A percentile compares a stretch with the other conserved stretches of the same genome.
These are phyloP conservation scores for Otocyon megalotis DNA, from an alignment of 2,113 vertebrate species.

Conservation along the genomic window DNA sequence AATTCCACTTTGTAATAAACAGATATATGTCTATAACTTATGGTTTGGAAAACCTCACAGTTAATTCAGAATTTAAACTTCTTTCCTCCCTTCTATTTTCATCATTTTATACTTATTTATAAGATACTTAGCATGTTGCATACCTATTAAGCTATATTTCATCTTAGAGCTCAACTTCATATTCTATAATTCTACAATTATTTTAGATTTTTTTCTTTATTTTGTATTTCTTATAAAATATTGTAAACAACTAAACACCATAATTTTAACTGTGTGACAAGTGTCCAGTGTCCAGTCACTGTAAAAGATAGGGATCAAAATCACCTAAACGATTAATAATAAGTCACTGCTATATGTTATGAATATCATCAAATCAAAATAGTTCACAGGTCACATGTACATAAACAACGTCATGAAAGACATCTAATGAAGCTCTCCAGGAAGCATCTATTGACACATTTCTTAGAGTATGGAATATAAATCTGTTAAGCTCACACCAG, in stretches of 20 bases:
- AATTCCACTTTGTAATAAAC: neutral
- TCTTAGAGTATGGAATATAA: neutral
- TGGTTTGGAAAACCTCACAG: neutral
- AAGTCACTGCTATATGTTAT: neutral
- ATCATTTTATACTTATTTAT: neutral
- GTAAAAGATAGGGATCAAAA: neutral
- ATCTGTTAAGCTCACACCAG: neutral
- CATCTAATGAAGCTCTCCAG: neutral
- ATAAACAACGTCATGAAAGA: neutral
- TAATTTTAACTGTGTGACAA: neutral
- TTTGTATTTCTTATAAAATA: neutral
- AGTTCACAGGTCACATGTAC: neutral
- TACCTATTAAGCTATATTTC: neutral
- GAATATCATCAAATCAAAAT: neutral
- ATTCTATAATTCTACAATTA: neutral
- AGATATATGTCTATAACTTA: neutral
- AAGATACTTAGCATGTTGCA: neutral
- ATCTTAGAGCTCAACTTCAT: neutral
- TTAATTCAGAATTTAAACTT: neutral
- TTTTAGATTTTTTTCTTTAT: neutral
- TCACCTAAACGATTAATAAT: neutral
- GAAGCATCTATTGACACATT: neutral
- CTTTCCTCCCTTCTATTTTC: neutral
- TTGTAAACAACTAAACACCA: neutral
- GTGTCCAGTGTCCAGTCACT: neutral